Conservation (phyloP, 1,140 invertebrate genomes). For the Drosophila quadrilineata region DNA sequence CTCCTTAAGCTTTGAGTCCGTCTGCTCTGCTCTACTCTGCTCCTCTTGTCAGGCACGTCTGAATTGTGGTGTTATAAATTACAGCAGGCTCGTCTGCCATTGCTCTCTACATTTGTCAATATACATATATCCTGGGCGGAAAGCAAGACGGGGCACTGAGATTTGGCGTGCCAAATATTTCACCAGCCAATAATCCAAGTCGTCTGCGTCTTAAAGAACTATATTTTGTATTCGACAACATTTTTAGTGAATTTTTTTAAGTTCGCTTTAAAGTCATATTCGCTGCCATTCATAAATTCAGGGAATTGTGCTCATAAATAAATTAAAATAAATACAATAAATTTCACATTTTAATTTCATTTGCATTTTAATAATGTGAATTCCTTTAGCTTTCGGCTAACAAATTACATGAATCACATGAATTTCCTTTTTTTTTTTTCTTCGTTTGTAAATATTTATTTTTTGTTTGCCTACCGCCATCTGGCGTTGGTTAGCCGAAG, state of each 20-base stretch:
- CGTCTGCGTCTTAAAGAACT: background rate
- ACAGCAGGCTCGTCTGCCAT: constrained; percentile 51
- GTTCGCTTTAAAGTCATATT: too few relatives aligned
- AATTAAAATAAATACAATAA: background rate
- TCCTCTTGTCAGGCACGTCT: constrained; percentile 67
- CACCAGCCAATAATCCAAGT: constrained; percentile 30
- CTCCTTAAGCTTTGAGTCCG: background rate
- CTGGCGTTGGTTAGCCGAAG: constrained; percentile 15
- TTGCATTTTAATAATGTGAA: background rate
- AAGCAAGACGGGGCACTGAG: constrained; percentile 12
- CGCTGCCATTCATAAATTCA: background rate
- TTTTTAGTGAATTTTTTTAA: too few relatives aligned
- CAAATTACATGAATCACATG: too few relatives aligned
- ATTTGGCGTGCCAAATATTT: constrained; percentile 55
- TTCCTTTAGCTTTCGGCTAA: too few relatives aligned
- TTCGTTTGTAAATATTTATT: background rate
- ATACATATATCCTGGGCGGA: constrained; percentile 31
- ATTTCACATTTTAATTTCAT: background rate
- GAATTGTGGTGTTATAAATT: constrained; percentile 66
- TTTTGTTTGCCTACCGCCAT: constrained; percentile 33
- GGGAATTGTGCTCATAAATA: background rate
- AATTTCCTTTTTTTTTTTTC: background rate
- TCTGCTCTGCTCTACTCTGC: constrained; percentile 10
- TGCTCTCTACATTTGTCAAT: constrained; percentile 66
- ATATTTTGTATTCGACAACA: background rate